Conservation (phyloP, 37 sponge, comb jelly and placozoan genomes). For the Ianthella basta region DNA sequence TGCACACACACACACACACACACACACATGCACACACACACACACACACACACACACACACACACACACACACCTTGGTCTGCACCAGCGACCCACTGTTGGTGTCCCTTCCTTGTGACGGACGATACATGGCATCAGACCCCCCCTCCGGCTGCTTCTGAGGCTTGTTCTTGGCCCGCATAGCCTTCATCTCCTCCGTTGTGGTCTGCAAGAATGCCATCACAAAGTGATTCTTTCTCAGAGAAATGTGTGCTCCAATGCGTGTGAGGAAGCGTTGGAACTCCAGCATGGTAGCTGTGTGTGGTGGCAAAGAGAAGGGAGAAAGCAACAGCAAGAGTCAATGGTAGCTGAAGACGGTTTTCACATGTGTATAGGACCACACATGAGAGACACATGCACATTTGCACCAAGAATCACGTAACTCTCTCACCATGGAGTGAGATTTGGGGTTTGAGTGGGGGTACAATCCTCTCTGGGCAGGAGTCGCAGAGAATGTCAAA, state of each 20-base stretch:
- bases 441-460: slow-evolving; percentile 77
- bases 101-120: slow-evolving; percentile 76
- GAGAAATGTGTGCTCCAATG: slow-evolving; percentile 53
- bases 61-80: slow-evolving; percentile 58
- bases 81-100: slow-evolving; percentile 75
- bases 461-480: slow-evolving; percentile 82
- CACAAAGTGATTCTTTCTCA: slow-evolving; percentile 5
- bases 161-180: slow-evolving; percentile 68
- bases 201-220: slow-evolving; percentile 30
- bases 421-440: slow-evolving; percentile 62
- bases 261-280: slow-evolving; percentile 86
- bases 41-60: slow-evolving; percentile 22
- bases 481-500: slow-evolving; percentile 70
- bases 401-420: neutral
- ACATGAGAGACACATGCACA: neutral
- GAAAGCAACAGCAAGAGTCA: neutral
- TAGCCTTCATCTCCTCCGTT: slow-evolving; percentile 42
- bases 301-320: no score
- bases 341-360: no score
- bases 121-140: slow-evolving; percentile 55
- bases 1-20: slow-evolving; percentile 54
- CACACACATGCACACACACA: slow-evolving; percentile 38
- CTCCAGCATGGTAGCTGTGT: slow-evolving; percentile 80
- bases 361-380: no score
- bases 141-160: slow-evolving; percentile 1